Evolutionary conservation across 2,113 vertebrate genomes (phyloP).

Genomic region (Myiozetetes cayanensis): DNA sequence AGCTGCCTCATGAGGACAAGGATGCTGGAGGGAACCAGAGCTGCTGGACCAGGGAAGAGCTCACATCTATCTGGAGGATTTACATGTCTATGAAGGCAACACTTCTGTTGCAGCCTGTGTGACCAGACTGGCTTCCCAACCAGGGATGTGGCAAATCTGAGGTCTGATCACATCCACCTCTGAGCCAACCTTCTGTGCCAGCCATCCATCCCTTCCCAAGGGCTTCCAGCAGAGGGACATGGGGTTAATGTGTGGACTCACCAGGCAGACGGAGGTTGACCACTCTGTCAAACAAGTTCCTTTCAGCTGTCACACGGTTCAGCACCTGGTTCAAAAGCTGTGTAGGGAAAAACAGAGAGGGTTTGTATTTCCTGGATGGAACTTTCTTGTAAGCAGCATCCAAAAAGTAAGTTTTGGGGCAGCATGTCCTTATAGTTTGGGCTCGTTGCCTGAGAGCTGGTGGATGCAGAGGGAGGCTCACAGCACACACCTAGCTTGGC

Average conservation of each 20-base stretch:
- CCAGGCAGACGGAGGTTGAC: slow-evolving; percentile 85
- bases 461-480: background rate
- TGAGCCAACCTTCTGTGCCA: no score
- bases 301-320: slow-evolving; percentile 88
- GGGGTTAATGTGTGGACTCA: background rate
- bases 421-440: rapidly evolving
- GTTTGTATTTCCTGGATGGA: background rate
- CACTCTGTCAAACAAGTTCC: slow-evolving; percentile 89
- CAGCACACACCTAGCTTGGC: background rate
- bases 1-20: background rate
- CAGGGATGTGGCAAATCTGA: background rate
- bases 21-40: background rate
- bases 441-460: background rate
- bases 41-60: background rate
- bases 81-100: background rate
- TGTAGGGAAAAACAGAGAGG: background rate
- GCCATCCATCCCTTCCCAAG: background rate
- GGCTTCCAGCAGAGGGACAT: background rate
- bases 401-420: background rate
- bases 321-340: slow-evolving; percentile 90
- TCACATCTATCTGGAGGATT: background rate
- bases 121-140: background rate
- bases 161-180: background rate
- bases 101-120: background rate
- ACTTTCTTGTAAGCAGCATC: background rate